phyloP scores from a whole-genome alignment of 2,797 vertebrate genomes.

The Phalloptychus januarius region DNA sequence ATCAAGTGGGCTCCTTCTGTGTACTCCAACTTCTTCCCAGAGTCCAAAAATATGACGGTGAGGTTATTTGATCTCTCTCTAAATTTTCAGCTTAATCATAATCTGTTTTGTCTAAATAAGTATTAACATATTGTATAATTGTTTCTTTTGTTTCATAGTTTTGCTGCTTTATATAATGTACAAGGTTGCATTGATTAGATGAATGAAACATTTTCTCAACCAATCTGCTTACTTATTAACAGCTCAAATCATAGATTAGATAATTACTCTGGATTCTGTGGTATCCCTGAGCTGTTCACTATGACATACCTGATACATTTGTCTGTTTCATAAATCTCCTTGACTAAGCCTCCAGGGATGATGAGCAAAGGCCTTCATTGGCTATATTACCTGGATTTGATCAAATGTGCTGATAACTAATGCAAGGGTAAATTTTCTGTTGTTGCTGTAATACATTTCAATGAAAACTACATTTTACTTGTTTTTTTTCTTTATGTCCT shows the following conservation, averaged over 20 bases:
- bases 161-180: not conserved
- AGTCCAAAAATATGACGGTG: not conserved
- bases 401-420: slow-evolving; percentile 19
- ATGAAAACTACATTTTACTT: not conserved
- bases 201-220: not conserved
- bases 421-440: slow-evolving; percentile 16
- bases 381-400: slow-evolving; percentile 37
- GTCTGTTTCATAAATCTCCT: slow-evolving; percentile 40
- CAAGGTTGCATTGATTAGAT: not conserved
- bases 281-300: slow-evolving; percentile 35
- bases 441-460: not conserved
- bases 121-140: not conserved
- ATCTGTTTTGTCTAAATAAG: not conserved
- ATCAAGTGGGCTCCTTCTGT: not conserved
- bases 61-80: not conserved
- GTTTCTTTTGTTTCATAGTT: not conserved
- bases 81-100: not conserved
- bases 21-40: not conserved
- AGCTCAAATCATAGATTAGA: slow-evolving; percentile 31
- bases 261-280: slow-evolving; percentile 39
- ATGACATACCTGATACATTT: slow-evolving; percentile 15
- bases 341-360: slow-evolving; percentile 44
- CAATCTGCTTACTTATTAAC: slow-evolving; percentile 19
- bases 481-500: not conserved
- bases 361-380: slow-evolving; percentile 13